phyloP scores from a whole-genome alignment of 35 echinoderm and acorn worm genomes.

The Lytechinus variegatus region DNA sequence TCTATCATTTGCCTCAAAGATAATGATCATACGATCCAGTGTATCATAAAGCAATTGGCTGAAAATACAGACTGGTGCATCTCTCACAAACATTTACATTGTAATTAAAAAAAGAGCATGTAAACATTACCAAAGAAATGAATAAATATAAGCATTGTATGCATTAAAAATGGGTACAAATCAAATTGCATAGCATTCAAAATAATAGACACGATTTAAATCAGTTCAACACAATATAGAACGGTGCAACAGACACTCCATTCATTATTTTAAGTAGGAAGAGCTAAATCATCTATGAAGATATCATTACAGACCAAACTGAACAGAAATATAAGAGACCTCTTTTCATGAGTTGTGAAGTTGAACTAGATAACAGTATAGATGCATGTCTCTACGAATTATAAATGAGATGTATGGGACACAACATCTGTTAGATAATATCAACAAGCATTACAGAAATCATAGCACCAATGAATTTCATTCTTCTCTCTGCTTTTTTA shows the following conservation, averaged over 20 bases:
- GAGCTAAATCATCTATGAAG: neutral
- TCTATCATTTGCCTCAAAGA: neutral
- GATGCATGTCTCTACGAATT: neutral
- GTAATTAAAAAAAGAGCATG: neutral
- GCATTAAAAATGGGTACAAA: constrained; percentile 22
- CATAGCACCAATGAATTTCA: constrained; percentile 1
- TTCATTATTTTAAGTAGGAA: neutral
- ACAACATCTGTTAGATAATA: neutral
- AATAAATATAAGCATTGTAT: constrained; percentile 32
- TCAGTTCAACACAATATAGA: neutral
- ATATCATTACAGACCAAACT: neutral
- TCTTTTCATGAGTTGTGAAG: neutral
- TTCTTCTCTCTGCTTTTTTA: neutral
- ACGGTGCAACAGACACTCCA: neutral
- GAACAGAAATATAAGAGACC: neutral
- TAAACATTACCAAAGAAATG: neutral
- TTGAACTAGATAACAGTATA: neutral
- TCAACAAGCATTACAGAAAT: neutral
- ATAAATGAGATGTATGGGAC: neutral
- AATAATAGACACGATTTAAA: neutral
- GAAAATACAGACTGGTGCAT: neutral
- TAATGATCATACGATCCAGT: neutral
- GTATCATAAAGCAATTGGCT: neutral
- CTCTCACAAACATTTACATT: neutral
- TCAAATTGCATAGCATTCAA: constrained; percentile 38